Evolutionary conservation across 2,113 vertebrate species (phyloP), one percentile per base, ranked within the genome.

Genomic region (Garra rufa): DNA sequence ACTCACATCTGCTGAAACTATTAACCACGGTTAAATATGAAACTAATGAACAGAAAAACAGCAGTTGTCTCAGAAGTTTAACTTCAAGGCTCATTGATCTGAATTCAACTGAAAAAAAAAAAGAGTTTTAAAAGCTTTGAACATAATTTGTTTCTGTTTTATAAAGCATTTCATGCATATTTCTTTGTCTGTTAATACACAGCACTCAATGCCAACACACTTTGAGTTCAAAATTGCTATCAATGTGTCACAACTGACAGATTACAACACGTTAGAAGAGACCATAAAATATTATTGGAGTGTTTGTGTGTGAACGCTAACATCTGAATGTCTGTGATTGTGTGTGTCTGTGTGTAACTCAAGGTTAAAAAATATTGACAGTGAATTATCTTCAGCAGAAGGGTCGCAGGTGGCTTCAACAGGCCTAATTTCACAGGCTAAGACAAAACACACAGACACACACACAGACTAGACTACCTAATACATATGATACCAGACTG

Each of bases 281-380:
- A 50, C 44, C 8, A 28, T 73, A 15, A 21, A 61, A 63, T 63
- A 14, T 55, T 43, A 46, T 34, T 46, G 50, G 41, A 70, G 76
- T 81, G 74, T 73, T 28, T 76, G 46, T 59, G 61, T 70, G 59
- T 81, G 38, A 73, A 34, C 41, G 26, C 2, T 46, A 11, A 19
- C n/a, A 46, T 71, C 52, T 65, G 67, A 17, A 48, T 63, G 75
- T 8, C 59, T 76, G 46, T 19, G 44, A 30, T 34, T 63, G 82
- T 41, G 82, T 67, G 85, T 46, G 52, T 43, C 30, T 28, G 48
- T 76, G 44, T 7, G 76, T 79, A 44, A 88, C 83, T 85, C 88
- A 89, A 92, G 88, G 91, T 92, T 94, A 93, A 94, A 91, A 91
- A 91, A 93, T 93, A 94, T 91, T 91, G 92, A 93, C 91, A 92